Evolutionary conservation across 1,140 invertebrate genomes (phyloP).

Genomic region (Lordiphosa clarofinis): DNA sequence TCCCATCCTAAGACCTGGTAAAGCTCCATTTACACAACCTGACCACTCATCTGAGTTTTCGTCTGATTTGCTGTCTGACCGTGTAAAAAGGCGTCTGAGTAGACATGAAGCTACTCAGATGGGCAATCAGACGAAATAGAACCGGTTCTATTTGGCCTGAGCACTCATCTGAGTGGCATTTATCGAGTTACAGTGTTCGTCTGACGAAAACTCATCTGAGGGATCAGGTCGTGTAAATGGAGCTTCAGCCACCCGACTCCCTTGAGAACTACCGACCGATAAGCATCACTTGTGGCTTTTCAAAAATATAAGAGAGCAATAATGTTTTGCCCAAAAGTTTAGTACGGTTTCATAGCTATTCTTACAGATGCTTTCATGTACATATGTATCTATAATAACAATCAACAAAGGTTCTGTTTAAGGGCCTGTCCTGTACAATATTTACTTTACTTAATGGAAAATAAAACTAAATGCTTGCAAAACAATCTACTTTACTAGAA

Average conservation of each 20-base stretch:
- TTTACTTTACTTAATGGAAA: slow-evolving; percentile 1
- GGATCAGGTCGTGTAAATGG: too few species aligned
- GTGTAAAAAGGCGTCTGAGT: too few species aligned
- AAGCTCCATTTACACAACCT: too few species aligned
- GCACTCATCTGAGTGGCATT: too few species aligned
- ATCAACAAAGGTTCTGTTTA: slow-evolving; percentile 2
- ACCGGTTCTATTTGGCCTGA: too few species aligned
- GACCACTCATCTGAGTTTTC: too few species aligned
- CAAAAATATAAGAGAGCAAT: not conserved
- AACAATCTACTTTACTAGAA: slow-evolving; percentile 2
- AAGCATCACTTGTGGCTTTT: slow-evolving; percentile 8
- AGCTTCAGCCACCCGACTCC: slow-evolving; percentile 7
- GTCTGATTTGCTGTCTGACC: too few species aligned
- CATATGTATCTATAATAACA: not conserved
- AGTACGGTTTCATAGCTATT: not conserved
- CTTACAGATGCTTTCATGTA: not conserved
- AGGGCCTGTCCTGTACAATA: slow-evolving; percentile 3
- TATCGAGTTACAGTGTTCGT: too few species aligned
- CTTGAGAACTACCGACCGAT: slow-evolving; percentile 2
- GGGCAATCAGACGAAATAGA: too few species aligned
- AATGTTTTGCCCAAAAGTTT: not conserved
- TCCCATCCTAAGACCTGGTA: slow-evolving; percentile 4
- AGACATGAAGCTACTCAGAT: too few species aligned
- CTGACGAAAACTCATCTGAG: too few species aligned
- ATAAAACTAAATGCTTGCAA: slow-evolving; percentile 12